A percentile compares a stretch with the other conserved stretches of the same genome.
Evolutionary conservation across 1,140 invertebrate species (phyloP).

Genomic region (Medauroidea extradentata): DNA sequence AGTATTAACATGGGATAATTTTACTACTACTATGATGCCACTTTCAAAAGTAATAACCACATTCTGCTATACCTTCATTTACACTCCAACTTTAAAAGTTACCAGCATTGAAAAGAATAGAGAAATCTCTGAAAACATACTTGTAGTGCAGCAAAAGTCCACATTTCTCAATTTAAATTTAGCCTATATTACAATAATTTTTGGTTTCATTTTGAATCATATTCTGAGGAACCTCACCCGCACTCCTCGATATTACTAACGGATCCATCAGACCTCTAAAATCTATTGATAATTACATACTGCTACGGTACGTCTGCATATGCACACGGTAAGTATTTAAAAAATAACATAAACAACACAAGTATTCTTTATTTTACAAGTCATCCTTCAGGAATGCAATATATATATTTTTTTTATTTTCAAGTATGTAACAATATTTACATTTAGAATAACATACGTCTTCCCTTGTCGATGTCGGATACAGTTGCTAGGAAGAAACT

Average conservation of each 20-base stretch:
- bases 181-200: not conserved
- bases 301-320: slow-evolving; percentile 15
- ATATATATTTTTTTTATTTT: not conserved
- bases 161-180: not conserved
- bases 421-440: slow-evolving; percentile 32
- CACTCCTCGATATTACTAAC: slow-evolving; percentile 12
- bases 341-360: slow-evolving; percentile 18
- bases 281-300: slow-evolving; percentile 14
- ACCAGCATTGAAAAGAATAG: too few relatives aligned
- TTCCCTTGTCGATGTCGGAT: not conserved
- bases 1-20: too few relatives aligned
- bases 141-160: too few relatives aligned
- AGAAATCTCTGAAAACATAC: too few relatives aligned
- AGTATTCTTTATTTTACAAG: slow-evolving; percentile 12
- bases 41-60: too few relatives aligned
- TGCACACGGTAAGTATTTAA: slow-evolving; percentile 17
- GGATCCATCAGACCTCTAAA: slow-evolving; percentile 7
- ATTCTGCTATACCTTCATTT: too few relatives aligned
- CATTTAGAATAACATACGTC: slow-evolving; percentile 34
- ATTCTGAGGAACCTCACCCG: slow-evolving; percentile 15
- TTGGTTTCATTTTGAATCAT: not conserved
- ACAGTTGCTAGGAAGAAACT: too few relatives aligned
- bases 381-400: slow-evolving; percentile 19
- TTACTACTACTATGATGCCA: too few relatives aligned
- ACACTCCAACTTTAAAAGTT: too few relatives aligned